Evolutionary conservation across 23 tunicate genomes (phyloP).

Genomic region (Halocynthia roretzi): DNA sequence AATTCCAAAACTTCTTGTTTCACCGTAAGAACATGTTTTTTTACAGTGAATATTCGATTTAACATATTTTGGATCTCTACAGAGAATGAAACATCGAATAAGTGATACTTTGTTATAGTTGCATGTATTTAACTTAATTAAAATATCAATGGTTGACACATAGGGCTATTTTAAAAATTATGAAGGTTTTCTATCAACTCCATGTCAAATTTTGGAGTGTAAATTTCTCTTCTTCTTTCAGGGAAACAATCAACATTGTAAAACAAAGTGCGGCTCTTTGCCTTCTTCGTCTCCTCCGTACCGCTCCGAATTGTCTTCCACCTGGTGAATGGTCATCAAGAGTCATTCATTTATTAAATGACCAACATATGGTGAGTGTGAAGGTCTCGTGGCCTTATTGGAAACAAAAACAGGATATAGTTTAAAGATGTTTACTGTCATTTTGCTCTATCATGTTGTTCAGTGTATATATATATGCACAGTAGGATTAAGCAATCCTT

Average conservation of each 20-base stretch:
- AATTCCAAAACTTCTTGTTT: slow-evolving; percentile 80
- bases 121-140: not conserved
- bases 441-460: too few species aligned
- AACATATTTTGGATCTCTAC: too few species aligned
- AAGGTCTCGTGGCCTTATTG: not conserved
- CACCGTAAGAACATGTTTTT: slow-evolving; percentile 43
- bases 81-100: too few species aligned
- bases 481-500: too few species aligned
- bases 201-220: not conserved
- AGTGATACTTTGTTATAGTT: too few species aligned
- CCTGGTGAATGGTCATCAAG: slow-evolving; percentile 96
- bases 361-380: slow-evolving; percentile 81
- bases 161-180: not conserved
- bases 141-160: not conserved
- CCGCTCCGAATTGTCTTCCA: slow-evolving; percentile 84
- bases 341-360: slow-evolving; percentile 91
- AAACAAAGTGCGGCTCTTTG: slow-evolving; percentile 96
- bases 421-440: too few species aligned
- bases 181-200: not conserved
- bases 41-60: not conserved
- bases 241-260: slow-evolving; percentile 32
- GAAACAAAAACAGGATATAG: too few species aligned
- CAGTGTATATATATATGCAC: too few species aligned
- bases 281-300: slow-evolving; percentile 79
- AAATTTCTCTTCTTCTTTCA: not conserved